Evolutionary conservation across 1,140 invertebrate species (phyloP), one percentile per base, ranked within the genome.

Genomic region (Oedothorax gibbosus): DNA sequence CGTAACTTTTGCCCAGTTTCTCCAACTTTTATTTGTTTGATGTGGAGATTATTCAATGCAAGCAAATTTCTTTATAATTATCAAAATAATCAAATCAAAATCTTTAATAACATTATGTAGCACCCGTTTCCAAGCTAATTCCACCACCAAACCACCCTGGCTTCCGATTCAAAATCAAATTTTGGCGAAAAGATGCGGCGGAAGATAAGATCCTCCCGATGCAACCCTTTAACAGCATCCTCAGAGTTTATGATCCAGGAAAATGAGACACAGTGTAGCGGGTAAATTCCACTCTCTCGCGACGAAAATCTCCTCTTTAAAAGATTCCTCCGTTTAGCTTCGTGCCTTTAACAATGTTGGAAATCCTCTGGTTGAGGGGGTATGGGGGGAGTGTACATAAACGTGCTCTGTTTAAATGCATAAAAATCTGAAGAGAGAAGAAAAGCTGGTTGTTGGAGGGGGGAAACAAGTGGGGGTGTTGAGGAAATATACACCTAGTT

Each of bases 351-450:
- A 76, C 81, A 84, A 65, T 84, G 71, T 84, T 65, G 77, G 69
- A 82, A 82, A 82, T 50, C 69, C 75, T 64, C 14, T 49, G 51
- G 75, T 71, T 53, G 66, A 11, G 51, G 20, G 35, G 15, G 20
- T 15, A 8, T 51, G 51, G 77, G 57, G 56, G 53, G 20, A 49
- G 18, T 14, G 54, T 57, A 54, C 62, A 84, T 84, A 84, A 84
- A 84, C 81, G 81, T 84, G 81, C 81, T 84, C 81, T 75, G 81
- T 84, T 84, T 84, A 84, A 84, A 84, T 84, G 81, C 81, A 84
- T 84, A 84, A 84, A 35, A 84, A 84, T 84, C 81, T 84, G 81
- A 15, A 49, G 75, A 50, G 68, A 14, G 18, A 20, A 35, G 35
- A 79, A 79, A 79, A 79, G 77, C 77, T 50, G 75, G 35, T 15